Conservation (phyloP, 1,140 invertebrate genomes). For the Ylistrum balloti region DNA sequence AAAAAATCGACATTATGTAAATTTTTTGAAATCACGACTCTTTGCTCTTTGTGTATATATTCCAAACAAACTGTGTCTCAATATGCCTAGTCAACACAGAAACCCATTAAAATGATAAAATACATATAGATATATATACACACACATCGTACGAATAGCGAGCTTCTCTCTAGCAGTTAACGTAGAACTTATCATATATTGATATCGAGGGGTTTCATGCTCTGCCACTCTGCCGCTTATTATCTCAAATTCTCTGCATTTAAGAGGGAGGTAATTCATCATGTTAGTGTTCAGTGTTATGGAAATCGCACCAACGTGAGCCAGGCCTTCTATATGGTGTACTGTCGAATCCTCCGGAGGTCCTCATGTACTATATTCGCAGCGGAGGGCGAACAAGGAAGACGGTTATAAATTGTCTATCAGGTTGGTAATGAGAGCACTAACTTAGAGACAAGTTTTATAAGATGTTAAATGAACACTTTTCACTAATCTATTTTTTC, state of each 20-base stretch:
- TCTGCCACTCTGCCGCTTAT: not conserved
- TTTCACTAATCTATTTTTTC: too few relatives aligned
- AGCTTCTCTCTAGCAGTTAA: not conserved
- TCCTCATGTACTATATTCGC: not conserved
- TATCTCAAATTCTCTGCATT: slow-evolving; percentile 27
- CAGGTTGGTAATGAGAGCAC: not conserved
- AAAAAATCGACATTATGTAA: slow-evolving; percentile 29
- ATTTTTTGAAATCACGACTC: slow-evolving; percentile 26
- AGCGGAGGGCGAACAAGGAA: not conserved
- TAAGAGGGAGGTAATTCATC: not conserved
- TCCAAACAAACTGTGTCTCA: not conserved
- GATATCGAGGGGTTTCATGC: slow-evolving; percentile 4
- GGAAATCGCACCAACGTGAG: not conserved
- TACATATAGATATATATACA: slow-evolving; percentile 1
- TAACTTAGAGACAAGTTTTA: too few relatives aligned
- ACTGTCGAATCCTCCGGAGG: not conserved
- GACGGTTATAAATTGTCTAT: not conserved
- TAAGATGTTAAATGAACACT: too few relatives aligned
- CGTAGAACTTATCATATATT: not conserved
- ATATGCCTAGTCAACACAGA: not conserved
- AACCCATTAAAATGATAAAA: slow-evolving; percentile 19
- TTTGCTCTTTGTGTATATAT: not conserved
- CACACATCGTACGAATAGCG: not conserved
- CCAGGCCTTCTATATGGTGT: not conserved
- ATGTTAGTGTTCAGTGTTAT: not conserved